Evolutionary conservation across 2,113 vertebrate species (phyloP).

Genomic region (Jaculus jaculus): DNA sequence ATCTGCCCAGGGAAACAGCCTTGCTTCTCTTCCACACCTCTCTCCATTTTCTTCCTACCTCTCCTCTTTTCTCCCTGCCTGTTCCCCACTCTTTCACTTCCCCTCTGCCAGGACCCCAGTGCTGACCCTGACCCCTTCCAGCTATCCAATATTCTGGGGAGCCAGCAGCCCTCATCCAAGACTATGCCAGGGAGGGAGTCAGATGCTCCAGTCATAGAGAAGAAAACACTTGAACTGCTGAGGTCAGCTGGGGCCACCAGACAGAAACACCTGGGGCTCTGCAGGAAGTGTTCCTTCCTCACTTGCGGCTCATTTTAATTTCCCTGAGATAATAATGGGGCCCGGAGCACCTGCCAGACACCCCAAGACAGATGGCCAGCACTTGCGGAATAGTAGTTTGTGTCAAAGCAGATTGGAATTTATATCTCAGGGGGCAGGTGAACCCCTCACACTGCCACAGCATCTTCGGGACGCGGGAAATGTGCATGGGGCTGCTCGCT

Average conservation of each 20-base stretch:
- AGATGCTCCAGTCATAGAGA: not conserved
- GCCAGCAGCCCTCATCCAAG: not conserved
- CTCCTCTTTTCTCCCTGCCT: not conserved
- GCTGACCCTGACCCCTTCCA: rapidly evolving
- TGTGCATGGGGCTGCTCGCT: not conserved
- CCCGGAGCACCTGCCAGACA: not conserved
- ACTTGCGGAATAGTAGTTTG: slow-evolving; percentile 38
- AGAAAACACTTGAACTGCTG: not conserved
- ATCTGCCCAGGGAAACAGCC: not conserved
- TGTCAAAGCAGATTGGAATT: slow-evolving; percentile 69
- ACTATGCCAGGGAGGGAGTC: rapidly evolving
- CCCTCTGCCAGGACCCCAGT: too few species aligned
- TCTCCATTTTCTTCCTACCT: not conserved
- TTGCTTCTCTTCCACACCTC: not conserved
- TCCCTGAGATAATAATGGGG: slow-evolving; percentile 1
- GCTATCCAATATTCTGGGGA: rapidly evolving
- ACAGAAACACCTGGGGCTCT: not conserved
- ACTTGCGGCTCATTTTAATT: not conserved
- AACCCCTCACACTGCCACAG: not conserved
- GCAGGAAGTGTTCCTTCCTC: not conserved
- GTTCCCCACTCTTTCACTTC: not conserved
- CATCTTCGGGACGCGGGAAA: rapidly evolving
- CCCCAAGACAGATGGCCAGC: slow-evolving; percentile 50
- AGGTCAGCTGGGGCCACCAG: not conserved
- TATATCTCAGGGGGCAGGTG: slow-evolving; percentile 51